Percentiles rank a stretch among this genome's conserved stretches.
These are phyloP conservation scores for Eremobia ochroleuca DNA, from an alignment of 2,888 invertebrate genomes.

Conservation along the genomic window DNA sequence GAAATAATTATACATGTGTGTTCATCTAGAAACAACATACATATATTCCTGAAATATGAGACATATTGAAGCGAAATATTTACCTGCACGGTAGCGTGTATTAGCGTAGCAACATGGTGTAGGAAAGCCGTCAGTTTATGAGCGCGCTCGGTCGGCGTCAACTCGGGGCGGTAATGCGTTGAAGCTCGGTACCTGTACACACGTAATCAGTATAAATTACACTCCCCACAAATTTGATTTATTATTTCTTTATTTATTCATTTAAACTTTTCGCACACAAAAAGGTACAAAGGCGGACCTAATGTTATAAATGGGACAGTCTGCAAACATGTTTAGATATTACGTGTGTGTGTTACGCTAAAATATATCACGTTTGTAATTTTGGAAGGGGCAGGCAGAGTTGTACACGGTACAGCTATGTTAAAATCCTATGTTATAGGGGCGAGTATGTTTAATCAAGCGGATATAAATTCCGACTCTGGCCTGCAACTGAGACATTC, in stretches of 20 bases:
- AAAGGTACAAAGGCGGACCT: no score
- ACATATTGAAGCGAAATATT: conserved; percentile 22
- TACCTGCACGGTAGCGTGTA: conserved; percentile 96
- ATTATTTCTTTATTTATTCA: no score
- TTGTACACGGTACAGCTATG: not conserved
- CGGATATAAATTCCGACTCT: not conserved
- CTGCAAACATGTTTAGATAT: conserved; percentile 17
- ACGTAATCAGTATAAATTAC: conserved; percentile 44
- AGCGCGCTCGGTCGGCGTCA: conserved; percentile 97
- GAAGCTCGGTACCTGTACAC: conserved; percentile 95
- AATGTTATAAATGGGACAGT: conserved; percentile 39
- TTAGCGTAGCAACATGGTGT: conserved; percentile 97
- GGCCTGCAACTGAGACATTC: not conserved
- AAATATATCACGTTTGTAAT: not conserved
- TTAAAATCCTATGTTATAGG: not conserved
- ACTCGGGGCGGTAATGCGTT: conserved; percentile 97
- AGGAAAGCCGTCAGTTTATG: conserved; percentile 97
- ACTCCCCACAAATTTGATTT: conserved; percentile 49
- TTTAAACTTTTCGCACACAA: no score
- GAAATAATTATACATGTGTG: not conserved
- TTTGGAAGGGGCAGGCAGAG: not conserved
- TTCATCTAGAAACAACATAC: not conserved
- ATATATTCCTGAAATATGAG: not conserved
- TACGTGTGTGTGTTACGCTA: conserved; percentile 11
- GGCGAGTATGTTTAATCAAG: not conserved